These are phyloP conservation scores for Habropoda laboriosa DNA, from an alignment of 1,140 invertebrate genomes.

Conservation along the genomic window DNA sequence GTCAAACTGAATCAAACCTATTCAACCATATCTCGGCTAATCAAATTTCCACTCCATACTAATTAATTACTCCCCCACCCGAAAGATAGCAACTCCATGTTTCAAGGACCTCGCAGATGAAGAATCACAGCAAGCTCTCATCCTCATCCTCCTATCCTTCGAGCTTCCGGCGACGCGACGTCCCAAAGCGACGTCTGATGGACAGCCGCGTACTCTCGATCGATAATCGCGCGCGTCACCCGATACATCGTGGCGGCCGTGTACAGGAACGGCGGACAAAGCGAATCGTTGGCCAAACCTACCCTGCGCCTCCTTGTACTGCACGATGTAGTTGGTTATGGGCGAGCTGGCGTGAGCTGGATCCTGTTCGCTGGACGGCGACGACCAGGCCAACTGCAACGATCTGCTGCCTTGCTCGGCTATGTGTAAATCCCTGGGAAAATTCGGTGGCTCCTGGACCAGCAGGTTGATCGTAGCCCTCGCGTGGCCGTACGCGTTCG, in stretches of 20 bases:
- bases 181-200: not conserved
- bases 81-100: no score
- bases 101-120: no score
- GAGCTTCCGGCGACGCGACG: not conserved
- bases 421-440: constrained; percentile 84
- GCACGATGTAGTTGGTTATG: constrained; percentile 84
- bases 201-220: constrained; percentile 13
- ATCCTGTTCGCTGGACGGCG: constrained; percentile 79
- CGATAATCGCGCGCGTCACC: constrained; percentile 34
- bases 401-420: constrained; percentile 84
- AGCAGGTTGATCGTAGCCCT: constrained; percentile 85
- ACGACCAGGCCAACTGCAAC: constrained; percentile 84
- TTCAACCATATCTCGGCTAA: not conserved
- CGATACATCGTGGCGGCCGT: constrained; percentile 25
- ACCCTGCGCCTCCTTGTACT: constrained; percentile 85
- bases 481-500: constrained; percentile 87
- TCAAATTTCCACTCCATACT: not conserved
- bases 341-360: constrained; percentile 81
- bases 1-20: constrained; percentile 5
- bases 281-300: constrained; percentile 52
- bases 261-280: constrained; percentile 1
- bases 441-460: constrained; percentile 87
- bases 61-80: not conserved
- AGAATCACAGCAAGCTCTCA: no score
- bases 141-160: no score